phyloP scores from a whole-genome alignment of 2,113 vertebrate genomes.

The Trogon surrucura region DNA sequence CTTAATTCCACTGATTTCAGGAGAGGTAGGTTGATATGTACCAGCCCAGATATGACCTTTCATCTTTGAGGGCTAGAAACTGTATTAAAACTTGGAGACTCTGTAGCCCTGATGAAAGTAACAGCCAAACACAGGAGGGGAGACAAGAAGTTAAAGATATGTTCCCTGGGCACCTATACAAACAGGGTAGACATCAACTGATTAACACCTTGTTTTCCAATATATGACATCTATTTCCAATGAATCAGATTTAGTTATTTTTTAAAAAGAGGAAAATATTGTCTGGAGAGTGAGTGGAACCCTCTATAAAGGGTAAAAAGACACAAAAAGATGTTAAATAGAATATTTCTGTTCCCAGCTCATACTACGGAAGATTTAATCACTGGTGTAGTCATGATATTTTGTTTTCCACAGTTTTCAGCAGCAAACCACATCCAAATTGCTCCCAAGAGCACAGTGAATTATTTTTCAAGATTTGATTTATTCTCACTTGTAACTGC shows the following conservation, averaged over 20 bases:
- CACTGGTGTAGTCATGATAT: neutral
- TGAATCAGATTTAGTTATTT: neutral
- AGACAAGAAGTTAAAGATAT: neutral
- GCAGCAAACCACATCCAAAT: conserved; percentile 55
- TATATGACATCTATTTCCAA: neutral
- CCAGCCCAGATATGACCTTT: neutral
- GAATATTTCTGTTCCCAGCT: conserved; percentile 14
- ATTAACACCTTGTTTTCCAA: neutral
- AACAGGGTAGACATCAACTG: neutral
- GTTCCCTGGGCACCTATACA: neutral
- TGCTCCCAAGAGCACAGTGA: conserved; percentile 49
- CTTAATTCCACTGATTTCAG: neutral
- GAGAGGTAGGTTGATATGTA: neutral
- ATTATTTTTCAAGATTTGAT: conserved; percentile 52
- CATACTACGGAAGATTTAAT: neutral
- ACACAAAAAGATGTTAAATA: neutral
- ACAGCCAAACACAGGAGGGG: neutral
- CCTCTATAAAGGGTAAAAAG: neutral
- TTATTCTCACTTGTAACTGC: conserved; percentile 54
- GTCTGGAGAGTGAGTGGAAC: neutral
- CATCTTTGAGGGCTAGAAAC: neutral
- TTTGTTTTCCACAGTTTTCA: conserved; percentile 44
- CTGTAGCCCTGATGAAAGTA: neutral
- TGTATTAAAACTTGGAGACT: neutral
- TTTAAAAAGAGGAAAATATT: neutral